These are phyloP conservation scores for Pipistrellus nathusii DNA, from an alignment of 2,797 vertebrate species.

Conservation along the genomic window DNA sequence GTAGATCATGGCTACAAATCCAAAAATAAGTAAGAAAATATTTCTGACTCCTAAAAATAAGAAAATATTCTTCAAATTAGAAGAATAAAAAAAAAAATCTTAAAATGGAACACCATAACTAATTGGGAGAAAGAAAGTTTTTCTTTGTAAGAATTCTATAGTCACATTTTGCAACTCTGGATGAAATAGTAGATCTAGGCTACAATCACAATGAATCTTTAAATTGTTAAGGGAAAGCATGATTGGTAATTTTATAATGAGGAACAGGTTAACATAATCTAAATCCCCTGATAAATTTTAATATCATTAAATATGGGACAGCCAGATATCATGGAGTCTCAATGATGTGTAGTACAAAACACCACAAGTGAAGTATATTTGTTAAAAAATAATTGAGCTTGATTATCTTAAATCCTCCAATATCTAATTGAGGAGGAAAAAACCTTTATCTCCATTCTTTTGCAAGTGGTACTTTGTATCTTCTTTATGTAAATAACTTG, in stretches of 20 bases:
- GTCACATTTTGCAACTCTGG: background rate
- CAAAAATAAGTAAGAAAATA: slow-evolving; percentile 52
- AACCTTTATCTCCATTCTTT: background rate
- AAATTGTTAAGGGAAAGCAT: background rate
- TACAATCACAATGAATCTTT: background rate
- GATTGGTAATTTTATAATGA: slow-evolving; percentile 6
- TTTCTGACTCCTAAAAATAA: slow-evolving; percentile 17
- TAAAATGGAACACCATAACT: background rate
- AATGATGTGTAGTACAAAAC: background rate
- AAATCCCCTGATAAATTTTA: background rate
- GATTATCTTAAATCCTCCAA: background rate
- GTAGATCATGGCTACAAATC: slow-evolving; percentile 44
- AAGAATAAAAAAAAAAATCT: slow-evolving; percentile 34
- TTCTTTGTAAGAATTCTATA: slow-evolving; percentile 36
- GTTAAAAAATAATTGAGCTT: slow-evolving; percentile 22
- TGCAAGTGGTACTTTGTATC: background rate
- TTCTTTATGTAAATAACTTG: slow-evolving; percentile 29
- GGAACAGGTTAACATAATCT: background rate
- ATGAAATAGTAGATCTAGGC: background rate
- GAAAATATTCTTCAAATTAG: slow-evolving; percentile 48
- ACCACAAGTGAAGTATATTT: background rate
- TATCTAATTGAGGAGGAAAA: background rate
- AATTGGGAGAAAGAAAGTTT: background rate
- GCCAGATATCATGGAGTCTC: background rate
- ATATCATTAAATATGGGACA: background rate